Base-by-base conservation (phyloP, 2,113 vertebrate genomes). In the Mesitornis unicolor region DNA sequence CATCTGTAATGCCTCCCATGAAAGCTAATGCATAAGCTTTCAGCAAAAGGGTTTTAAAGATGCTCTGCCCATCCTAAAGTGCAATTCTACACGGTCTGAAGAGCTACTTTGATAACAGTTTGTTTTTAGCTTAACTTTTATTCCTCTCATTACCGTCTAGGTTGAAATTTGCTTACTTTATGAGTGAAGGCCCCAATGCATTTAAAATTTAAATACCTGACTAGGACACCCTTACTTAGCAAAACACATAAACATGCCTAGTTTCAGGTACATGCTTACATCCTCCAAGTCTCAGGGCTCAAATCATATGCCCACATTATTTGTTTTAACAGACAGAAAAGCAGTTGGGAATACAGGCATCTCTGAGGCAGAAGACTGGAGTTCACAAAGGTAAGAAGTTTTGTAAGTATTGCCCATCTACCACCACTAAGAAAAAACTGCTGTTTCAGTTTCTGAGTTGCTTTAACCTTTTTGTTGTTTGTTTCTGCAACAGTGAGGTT, bases 11-110 rank as follows among this genome's bases (percentile, higher is more conserved):
- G 74, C 92, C 92, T 97, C 89, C 95, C 91, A 89, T 91, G 95
- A 96, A 97, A 97, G 94, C 76, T 90, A 96, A 97, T 96, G 91
- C 84, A 59, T 50, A 92, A 96, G 93, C 94, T 97, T 94, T 97
- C 92, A 95, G 94, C 91, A 95, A 91, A 93, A 96, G 65, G 43
- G 61, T 89, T 97, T 97, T 92, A 95, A 95, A 90, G 93, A 95
- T 50, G 77, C 50, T 97, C 68, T 94, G 87, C 90, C 95, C 82
- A 64, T 95, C 87, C 87, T 94, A 92, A 95, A 96, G 67, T 85
- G 90, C 79, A 85, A 85, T 93, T 88, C 83, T 90, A 91, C 82
- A 65, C 21, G 73, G 63, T 89, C 87, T 78, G 51, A 96, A 97
- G 83, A 97, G 84, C 70, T 89, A 68, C 65, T 93, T 89, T 84